A percentile compares a stretch with the other conserved stretches of the same genome.
Conservation (phyloP, 2,797 vertebrate species). For the Peromyscus eremicus region DNA sequence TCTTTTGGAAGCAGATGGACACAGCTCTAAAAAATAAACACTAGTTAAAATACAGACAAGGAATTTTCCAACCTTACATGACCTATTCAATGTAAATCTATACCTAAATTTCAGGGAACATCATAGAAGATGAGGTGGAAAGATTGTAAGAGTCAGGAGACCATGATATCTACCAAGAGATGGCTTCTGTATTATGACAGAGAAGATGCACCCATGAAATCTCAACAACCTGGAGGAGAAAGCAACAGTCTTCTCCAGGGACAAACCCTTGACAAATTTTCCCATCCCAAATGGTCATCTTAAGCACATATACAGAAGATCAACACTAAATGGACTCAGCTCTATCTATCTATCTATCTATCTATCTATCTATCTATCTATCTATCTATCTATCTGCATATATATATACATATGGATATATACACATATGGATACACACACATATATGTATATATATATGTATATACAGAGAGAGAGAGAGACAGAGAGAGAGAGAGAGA, state of each 20-base stretch:
- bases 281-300: background rate
- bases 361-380: background rate
- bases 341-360: background rate
- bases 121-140: background rate
- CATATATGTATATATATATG: background rate
- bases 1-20: background rate
- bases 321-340: background rate
- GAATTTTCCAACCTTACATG: background rate
- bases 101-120: background rate
- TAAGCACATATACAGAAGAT: background rate
- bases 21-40: background rate
- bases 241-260: background rate
- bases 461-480: background rate
- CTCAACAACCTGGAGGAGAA: no score
- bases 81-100: background rate
- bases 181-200: background rate
- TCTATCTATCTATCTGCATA: background rate
- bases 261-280: no score
- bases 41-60: background rate
- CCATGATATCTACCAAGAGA: background rate
- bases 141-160: background rate
- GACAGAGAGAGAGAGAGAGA: background rate
- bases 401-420: background rate
- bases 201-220: background rate
- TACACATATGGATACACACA: no score